These are phyloP conservation scores for Peromyscus nudipes DNA, from an alignment of 2,797 vertebrate species.

Conservation along the genomic window DNA sequence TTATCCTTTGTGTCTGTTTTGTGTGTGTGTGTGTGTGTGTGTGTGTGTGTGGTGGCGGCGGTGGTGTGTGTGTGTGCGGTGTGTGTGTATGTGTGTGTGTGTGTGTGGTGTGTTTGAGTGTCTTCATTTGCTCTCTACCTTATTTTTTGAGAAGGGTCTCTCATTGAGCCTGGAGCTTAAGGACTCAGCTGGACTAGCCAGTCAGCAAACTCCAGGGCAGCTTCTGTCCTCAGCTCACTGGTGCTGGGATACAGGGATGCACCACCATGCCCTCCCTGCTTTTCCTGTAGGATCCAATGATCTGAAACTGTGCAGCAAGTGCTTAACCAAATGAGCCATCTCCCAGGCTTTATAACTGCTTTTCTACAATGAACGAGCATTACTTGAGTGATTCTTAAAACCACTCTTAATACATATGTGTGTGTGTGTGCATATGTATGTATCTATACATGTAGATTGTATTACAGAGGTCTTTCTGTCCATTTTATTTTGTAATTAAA, in stretches of 20 bases:
- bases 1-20: constrained; percentile 2
- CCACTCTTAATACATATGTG: not conserved
- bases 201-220: not conserved
- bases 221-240: not conserved
- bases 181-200: not conserved
- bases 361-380: not conserved
- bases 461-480: not conserved
- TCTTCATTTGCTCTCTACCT: not conserved
- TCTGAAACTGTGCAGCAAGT: not conserved
- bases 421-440: no score
- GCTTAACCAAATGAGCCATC: not conserved
- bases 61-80: not conserved
- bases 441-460: no score
- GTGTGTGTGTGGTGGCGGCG: no score
- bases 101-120: not conserved
- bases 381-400: not conserved
- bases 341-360: not conserved
- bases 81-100: not conserved
- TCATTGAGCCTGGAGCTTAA: not conserved
- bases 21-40: not conserved
- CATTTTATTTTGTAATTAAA: constrained; percentile 50
- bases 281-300: not conserved
- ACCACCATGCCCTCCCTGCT: not conserved
- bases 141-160: not conserved
- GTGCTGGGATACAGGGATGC: not conserved